These are phyloP conservation scores for Furcifer pardalis DNA, from an alignment of 2,797 vertebrate genomes.

Conservation along the genomic window DNA sequence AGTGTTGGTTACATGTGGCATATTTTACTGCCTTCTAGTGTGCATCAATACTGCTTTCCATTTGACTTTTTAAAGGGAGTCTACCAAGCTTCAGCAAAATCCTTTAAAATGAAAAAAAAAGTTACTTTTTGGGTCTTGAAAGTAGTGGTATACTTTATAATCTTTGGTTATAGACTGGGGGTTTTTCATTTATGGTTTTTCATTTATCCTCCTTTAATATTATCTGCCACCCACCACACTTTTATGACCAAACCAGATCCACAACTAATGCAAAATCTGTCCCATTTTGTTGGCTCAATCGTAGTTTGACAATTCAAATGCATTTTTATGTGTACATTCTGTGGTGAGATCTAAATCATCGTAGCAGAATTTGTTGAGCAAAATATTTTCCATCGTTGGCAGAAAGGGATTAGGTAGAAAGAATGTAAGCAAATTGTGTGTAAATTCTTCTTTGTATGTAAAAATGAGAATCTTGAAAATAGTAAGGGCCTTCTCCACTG, in stretches of 20 bases:
- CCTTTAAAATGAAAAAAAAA: neutral
- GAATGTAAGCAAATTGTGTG: constrained; percentile 71
- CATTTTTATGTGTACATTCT: constrained; percentile 66
- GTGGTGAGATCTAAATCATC: constrained; percentile 55
- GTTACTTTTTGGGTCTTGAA: neutral
- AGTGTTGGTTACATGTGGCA: neutral
- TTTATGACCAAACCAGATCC: constrained; percentile 13
- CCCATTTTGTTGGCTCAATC: constrained; percentile 57
- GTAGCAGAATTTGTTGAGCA: constrained; percentile 61
- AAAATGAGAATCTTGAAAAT: constrained; percentile 63
- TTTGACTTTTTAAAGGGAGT: neutral
- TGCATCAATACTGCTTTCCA: neutral
- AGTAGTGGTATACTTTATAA: neutral
- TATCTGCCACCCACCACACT: constrained; percentile 32
- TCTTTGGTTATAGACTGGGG: constrained; percentile 18
- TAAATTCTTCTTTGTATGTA: constrained; percentile 72
- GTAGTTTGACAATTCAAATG: constrained; percentile 64
- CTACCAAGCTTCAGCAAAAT: neutral
- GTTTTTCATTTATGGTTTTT: neutral
- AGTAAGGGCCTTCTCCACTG: constrained; percentile 71
- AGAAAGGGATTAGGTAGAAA: constrained; percentile 69
- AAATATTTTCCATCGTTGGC: constrained; percentile 68
- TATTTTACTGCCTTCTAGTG: neutral
- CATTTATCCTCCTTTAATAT: neutral
- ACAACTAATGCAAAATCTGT: constrained; percentile 57